Evolutionary conservation across 2,113 vertebrate genomes (phyloP), one percentile per base, ranked within the genome.

Genomic region (Ameiurus melas): DNA sequence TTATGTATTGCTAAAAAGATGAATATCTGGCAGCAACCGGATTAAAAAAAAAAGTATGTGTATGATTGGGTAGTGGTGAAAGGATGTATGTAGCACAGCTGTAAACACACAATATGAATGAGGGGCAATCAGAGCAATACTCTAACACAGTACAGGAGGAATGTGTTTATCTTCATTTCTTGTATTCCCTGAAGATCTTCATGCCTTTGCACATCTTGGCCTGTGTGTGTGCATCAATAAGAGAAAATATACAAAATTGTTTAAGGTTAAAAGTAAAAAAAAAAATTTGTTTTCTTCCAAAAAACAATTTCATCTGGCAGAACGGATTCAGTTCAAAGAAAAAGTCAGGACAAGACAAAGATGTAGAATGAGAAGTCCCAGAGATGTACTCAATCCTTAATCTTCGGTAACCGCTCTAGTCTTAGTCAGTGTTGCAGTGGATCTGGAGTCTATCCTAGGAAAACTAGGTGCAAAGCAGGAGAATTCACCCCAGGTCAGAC

Each of bases 161-260:
- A 87, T 87, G 85, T 66, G 89, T 89, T 90, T 60, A 89, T 73
- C 19, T 57, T 88, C 2, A 9, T 62, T 62, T 70, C 85, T 82
- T 85, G 83, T 70, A 66, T 90, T 83, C 84, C 79, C 68, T 82
- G 43, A 84, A 71, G 84, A 86, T 60, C 70, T 64, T 85, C 84
- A 71, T 55, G 79, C 84, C 62, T 88, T 39, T 75, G 66, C 47
- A 70, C 25, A 53, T 84, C 25, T 78, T n/a, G 51, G 79, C 79
- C n/a, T 3, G 51, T 58, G 78, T 30, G 25, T 78, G 30, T 0
- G 13, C 66, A 57, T 22, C 55, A 58, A 36, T 9, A 43, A 58
- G 84, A 68, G 58, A 84, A 73, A 57, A 68, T 78, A 80, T 27
- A 87, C 47, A 55, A 79, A 53, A 79, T 6, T 51, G 73, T 77